Conservation (phyloP, 2,888 invertebrate species). For the Dione vanillae region DNA sequence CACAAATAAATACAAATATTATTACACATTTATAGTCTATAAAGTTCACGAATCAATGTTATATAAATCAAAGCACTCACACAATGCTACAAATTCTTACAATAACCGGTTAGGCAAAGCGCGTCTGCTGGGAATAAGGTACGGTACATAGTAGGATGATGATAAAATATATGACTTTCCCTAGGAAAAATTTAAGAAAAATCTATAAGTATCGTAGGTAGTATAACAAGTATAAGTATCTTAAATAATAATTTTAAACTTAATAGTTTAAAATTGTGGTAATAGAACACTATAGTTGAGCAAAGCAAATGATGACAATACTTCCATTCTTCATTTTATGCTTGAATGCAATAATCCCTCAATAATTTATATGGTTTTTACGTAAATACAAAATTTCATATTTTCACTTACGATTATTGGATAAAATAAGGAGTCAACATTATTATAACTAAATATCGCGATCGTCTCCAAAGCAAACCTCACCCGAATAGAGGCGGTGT, state of each 20-base stretch:
- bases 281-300: too few species aligned
- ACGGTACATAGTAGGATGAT: conserved; percentile 28
- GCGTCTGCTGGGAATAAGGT: conserved; percentile 58
- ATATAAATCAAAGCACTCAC: conserved; percentile 64
- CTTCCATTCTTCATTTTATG: too few species aligned
- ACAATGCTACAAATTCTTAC: conserved; percentile 45
- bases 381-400: too few species aligned
- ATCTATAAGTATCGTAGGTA: too few species aligned
- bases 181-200: too few species aligned
- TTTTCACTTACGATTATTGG: too few species aligned
- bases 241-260: too few species aligned
- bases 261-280: too few species aligned
- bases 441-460: background rate
- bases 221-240: too few species aligned
- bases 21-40: conserved; percentile 32
- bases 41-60: conserved; percentile 54
- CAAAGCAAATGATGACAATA: too few species aligned
- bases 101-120: conserved; percentile 61
- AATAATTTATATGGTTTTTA: too few species aligned
- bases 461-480: conserved; percentile 18
- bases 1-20: background rate
- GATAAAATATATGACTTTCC: background rate
- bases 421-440: background rate
- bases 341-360: too few species aligned
- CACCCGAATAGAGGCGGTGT: conserved; percentile 55